phyloP scores from a whole-genome alignment of 1,140 invertebrate genomes.

The Propsilocerus akamusi region DNA sequence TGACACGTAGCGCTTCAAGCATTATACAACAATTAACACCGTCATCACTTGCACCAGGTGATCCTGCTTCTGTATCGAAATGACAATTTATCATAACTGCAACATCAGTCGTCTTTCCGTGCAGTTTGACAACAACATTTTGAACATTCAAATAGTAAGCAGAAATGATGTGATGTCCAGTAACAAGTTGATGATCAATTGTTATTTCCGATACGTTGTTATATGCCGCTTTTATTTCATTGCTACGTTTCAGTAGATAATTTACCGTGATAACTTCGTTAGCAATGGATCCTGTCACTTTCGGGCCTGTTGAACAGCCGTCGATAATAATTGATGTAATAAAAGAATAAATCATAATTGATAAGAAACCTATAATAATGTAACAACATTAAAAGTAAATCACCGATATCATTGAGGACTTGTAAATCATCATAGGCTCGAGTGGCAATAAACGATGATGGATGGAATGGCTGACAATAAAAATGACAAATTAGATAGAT shows the following conservation, averaged over 20 bases:
- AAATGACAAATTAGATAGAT: no score
- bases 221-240: conserved; percentile 29
- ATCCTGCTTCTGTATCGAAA: conserved; percentile 58
- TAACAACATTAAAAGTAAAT: no score
- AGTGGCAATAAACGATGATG: conserved; percentile 29
- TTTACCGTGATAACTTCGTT: conserved; percentile 41
- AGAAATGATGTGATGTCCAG: conserved; percentile 24
- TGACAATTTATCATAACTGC: conserved; percentile 62
- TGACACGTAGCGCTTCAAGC: conserved; percentile 43
- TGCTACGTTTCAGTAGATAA: conserved; percentile 26
- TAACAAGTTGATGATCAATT: conserved; percentile 33
- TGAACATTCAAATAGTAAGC: conserved; percentile 33
- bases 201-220: no score
- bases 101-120: conserved; percentile 23
- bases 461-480: no score
- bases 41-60: conserved; percentile 56
- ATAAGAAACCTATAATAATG: no score
- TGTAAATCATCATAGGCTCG: conserved; percentile 27
- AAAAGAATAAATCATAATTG: no score
- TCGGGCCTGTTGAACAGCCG: no score
- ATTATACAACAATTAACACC: conserved; percentile 56
- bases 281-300: conserved; percentile 35
- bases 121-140: conserved; percentile 50
- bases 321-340: no score
- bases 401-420: conserved; percentile 25